phyloP scores from a whole-genome alignment of 2,888 invertebrate genomes.

The Hirudinaria manillensis region DNA sequence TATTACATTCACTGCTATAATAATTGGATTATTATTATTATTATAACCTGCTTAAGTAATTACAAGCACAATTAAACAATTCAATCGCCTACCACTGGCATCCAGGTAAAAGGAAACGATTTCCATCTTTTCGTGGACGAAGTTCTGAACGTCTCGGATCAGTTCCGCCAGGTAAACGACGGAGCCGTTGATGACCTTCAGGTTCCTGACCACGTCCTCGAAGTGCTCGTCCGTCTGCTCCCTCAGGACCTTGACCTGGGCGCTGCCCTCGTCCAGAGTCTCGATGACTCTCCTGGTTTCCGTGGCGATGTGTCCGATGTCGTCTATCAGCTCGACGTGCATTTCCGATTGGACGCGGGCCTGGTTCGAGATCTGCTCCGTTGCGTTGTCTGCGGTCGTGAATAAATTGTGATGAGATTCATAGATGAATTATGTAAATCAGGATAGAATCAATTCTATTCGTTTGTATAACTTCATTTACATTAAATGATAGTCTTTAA shows the following conservation, averaged over 20 bases:
- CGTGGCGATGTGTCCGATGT: neutral
- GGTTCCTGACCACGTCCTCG: conserved; percentile 2
- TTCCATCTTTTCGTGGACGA: neutral
- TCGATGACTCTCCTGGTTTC: conserved; percentile 10
- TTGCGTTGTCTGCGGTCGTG: neutral
- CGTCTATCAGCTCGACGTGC: conserved; percentile 12
- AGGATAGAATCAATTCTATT: neutral
- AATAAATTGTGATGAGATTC: neutral
- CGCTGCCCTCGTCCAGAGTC: conserved; percentile 3
- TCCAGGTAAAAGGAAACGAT: neutral
- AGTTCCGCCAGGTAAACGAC: neutral
- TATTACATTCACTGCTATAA: too few relatives aligned
- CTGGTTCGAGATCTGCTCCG: neutral
- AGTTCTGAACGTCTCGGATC: neutral
- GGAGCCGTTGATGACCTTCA: conserved; percentile 17
- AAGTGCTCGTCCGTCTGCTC: conserved; percentile 2
- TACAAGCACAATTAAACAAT: too few relatives aligned
- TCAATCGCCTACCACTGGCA: neutral
- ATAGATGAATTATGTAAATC: neutral
- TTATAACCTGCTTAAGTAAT: too few relatives aligned
- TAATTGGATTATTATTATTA: too few relatives aligned
- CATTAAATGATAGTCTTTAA: neutral
- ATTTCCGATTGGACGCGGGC: neutral
- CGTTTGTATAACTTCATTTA: neutral
- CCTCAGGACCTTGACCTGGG: neutral